Conservation (phyloP, 2,888 invertebrate species). For the Pecten maximus region DNA sequence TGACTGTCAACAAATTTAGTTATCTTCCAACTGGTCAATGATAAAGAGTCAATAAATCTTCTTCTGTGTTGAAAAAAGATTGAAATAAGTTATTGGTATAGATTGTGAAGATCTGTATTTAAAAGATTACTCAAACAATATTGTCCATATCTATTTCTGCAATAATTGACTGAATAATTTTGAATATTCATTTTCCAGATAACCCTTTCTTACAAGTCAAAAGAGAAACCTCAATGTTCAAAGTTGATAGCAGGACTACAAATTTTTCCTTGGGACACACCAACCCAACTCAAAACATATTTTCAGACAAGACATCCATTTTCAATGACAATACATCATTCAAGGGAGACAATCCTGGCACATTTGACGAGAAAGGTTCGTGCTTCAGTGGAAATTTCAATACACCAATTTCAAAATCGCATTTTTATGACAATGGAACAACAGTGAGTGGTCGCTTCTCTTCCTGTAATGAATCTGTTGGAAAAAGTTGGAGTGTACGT, state of each 20-base stretch:
- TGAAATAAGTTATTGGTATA: no score
- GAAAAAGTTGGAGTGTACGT: slow-evolving; percentile 5
- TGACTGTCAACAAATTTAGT: no score
- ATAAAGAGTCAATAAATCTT: no score
- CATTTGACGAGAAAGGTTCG: background rate
- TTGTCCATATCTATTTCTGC: no score
- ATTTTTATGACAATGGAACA: background rate
- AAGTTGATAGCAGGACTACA: background rate
- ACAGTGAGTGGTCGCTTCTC: background rate
- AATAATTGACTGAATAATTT: no score
- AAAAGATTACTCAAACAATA: no score
- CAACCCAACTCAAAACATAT: background rate
- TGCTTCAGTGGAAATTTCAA: background rate
- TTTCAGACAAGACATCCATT: background rate
- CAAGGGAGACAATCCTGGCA: background rate
- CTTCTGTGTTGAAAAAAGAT: no score
- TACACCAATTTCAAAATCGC: background rate
- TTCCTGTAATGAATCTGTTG: background rate
- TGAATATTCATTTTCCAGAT: background rate
- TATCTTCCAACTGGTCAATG: no score
- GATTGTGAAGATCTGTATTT: no score
- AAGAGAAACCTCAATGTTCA: background rate
- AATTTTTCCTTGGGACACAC: background rate
- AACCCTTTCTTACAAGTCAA: background rate
- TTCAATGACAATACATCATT: background rate